Conservation (phyloP, 1,140 invertebrate genomes). For the Meloidogyne hapla region DNA sequence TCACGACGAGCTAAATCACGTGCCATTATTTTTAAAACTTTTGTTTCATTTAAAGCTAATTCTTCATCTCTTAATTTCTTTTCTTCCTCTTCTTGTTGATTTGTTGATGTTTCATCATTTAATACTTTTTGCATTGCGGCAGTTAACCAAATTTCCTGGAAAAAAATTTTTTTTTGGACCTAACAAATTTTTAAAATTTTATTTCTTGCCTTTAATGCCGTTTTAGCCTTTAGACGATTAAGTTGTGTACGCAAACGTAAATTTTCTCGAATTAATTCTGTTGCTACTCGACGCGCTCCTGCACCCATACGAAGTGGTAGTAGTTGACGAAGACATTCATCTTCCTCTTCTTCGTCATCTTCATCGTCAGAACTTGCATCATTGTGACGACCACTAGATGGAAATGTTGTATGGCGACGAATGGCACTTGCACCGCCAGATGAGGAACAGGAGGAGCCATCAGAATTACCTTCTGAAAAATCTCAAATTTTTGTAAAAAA, state of each 20-base stretch:
- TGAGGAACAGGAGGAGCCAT: slow-evolving; percentile 30
- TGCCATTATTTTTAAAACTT: background rate
- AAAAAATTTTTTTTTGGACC: background rate
- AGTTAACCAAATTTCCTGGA: background rate
- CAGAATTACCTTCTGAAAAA: slow-evolving; percentile 33
- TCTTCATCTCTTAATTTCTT: background rate
- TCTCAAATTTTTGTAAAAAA: background rate
- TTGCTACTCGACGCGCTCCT: slow-evolving; percentile 34
- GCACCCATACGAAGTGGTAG: slow-evolving; percentile 25
- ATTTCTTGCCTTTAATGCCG: slow-evolving; percentile 33
- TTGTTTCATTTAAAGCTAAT: background rate
- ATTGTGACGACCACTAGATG: slow-evolving; percentile 25
- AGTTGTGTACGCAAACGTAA: slow-evolving; percentile 38
- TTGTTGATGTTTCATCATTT: background rate
- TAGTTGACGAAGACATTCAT: slow-evolving; percentile 34
- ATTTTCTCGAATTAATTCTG: slow-evolving; percentile 43
- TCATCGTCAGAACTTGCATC: slow-evolving; percentile 34
- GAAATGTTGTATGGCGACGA: slow-evolving; percentile 46
- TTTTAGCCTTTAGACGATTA: slow-evolving; percentile 37
- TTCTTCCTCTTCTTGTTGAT: background rate
- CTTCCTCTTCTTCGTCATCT: slow-evolving; percentile 36
- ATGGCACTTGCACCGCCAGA: slow-evolving; percentile 27
- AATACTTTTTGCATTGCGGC: background rate
- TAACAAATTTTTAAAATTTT: background rate
- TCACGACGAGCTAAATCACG: background rate